phyloP scores from a whole-genome alignment of 2,888 invertebrate genomes.

The Dione vanillae region DNA sequence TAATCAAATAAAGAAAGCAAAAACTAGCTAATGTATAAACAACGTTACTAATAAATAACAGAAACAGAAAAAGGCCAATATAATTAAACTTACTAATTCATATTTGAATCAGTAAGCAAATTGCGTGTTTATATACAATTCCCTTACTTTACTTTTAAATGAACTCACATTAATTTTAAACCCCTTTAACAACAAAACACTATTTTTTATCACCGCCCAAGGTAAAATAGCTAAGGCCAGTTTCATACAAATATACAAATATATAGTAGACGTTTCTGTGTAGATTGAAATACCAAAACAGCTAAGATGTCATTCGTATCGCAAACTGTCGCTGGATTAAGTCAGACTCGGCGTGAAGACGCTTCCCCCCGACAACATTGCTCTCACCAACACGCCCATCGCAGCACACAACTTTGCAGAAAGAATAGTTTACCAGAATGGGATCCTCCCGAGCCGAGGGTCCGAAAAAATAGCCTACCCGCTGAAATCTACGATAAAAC shows the following conservation, averaged over 20 bases:
- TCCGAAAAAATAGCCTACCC: constrained; percentile 78
- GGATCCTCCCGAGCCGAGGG: constrained; percentile 76
- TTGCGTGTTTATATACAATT: constrained; percentile 37
- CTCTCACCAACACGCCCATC: constrained; percentile 77
- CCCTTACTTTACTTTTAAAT: constrained; percentile 19
- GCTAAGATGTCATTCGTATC: constrained; percentile 82
- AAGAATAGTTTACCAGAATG: constrained; percentile 82
- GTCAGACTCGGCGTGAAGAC: constrained; percentile 75
- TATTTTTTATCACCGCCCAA: background rate
- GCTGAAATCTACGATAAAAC: constrained; percentile 72
- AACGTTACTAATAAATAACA: constrained; percentile 1
- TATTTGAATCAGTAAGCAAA: constrained; percentile 19
- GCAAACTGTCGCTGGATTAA: constrained; percentile 83
- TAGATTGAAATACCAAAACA: constrained; percentile 40
- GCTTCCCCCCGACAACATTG: constrained; percentile 76
- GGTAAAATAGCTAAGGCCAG: background rate
- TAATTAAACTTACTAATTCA: constrained; percentile 26
- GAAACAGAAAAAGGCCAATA: background rate
- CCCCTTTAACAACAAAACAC: constrained; percentile 12
- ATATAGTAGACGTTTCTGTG: constrained; percentile 36
- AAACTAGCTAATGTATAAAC: background rate
- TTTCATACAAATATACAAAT: constrained; percentile 5
- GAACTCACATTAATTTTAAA: constrained; percentile 25
- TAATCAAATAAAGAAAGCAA: background rate
- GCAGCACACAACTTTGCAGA: constrained; percentile 70